Evolutionary conservation across 2,797 vertebrate species (phyloP).

Genomic region (Hephaestus fuliginosus): DNA sequence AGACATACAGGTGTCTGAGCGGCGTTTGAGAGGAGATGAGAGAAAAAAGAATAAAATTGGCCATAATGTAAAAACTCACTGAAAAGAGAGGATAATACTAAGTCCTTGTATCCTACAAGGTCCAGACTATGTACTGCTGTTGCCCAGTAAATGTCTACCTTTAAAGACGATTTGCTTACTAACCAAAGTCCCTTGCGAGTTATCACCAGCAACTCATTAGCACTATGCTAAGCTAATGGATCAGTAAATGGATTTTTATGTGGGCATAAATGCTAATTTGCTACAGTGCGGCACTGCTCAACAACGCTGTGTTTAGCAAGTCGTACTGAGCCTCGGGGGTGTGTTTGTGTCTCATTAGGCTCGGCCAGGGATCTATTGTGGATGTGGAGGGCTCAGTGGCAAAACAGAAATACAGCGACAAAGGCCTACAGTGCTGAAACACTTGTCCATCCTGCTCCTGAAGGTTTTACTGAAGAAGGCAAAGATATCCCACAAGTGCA

Average conservation of each 20-base stretch:
- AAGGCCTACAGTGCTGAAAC: slow-evolving; percentile 21
- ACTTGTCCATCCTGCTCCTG: slow-evolving; percentile 37
- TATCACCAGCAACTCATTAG: slow-evolving; percentile 78
- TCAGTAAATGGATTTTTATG: slow-evolving; percentile 85
- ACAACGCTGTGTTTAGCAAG: slow-evolving; percentile 67
- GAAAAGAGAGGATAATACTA: slow-evolving; percentile 4
- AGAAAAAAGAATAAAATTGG: not conserved
- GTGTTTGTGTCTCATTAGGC: slow-evolving; percentile 75
- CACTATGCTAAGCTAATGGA: slow-evolving; percentile 83
- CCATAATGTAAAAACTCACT: not conserved
- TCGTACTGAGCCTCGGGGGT: slow-evolving; percentile 56
- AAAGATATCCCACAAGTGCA: slow-evolving; percentile 21
- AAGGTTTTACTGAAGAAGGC: slow-evolving; percentile 34
- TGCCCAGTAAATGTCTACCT: slow-evolving; percentile 36
- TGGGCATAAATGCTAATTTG: slow-evolving; percentile 80
- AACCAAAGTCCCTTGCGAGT: slow-evolving; percentile 67
- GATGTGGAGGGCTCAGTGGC: slow-evolving; percentile 38
- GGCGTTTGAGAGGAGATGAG: slow-evolving; percentile 19
- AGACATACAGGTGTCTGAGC: slow-evolving; percentile 40
- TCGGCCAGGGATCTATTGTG: slow-evolving; percentile 57
- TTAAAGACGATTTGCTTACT: slow-evolving; percentile 57
- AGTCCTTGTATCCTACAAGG: not conserved
- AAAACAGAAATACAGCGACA: slow-evolving; percentile 37
- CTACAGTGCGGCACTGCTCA: slow-evolving; percentile 62
- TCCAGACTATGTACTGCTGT: not conserved